Conservation (phyloP, 2,113 vertebrate species). For the Gracilinanus agilis region DNA sequence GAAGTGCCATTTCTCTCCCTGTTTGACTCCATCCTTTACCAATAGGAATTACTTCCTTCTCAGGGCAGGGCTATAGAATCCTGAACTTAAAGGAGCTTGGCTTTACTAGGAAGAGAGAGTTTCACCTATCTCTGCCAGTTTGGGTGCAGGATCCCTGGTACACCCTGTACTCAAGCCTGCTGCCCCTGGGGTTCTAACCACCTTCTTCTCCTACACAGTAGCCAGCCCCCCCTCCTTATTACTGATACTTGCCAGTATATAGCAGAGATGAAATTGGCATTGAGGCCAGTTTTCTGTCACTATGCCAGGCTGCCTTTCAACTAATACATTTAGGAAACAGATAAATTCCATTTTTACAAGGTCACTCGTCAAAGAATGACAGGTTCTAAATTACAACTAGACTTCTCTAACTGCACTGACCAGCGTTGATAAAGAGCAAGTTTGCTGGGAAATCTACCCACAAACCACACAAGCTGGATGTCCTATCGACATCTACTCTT, state of each 20-base stretch:
- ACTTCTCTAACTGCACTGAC: neutral
- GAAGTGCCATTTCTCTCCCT: too few species aligned
- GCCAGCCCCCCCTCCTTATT: too few species aligned
- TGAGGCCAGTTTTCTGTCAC: neutral
- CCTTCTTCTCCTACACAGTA: too few species aligned
- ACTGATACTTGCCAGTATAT: neutral
- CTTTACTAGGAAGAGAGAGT: too few species aligned
- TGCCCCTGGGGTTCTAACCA: too few species aligned
- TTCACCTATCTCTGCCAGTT: too few species aligned
- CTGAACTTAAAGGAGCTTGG: too few species aligned
- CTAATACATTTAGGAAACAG: neutral
- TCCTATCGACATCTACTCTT: constrained; percentile 1
- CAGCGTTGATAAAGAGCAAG: constrained; percentile 30
- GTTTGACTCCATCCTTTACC: too few species aligned
- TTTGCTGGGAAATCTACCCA: constrained; percentile 26
- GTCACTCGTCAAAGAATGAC: neutral
- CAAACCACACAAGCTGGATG: neutral
- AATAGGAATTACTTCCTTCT: too few species aligned
- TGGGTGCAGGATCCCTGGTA: too few species aligned
- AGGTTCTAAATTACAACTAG: neutral
- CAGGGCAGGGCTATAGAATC: too few species aligned
- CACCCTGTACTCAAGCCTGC: too few species aligned
- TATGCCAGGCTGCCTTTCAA: neutral
- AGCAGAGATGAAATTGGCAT: neutral
- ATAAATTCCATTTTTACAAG: constrained; percentile 33